A percentile compares a stretch with the other conserved stretches of the same genome.
Evolutionary conservation across 2,888 invertebrate species (phyloP).

Genomic region (Hoplodrina ambigua): DNA sequence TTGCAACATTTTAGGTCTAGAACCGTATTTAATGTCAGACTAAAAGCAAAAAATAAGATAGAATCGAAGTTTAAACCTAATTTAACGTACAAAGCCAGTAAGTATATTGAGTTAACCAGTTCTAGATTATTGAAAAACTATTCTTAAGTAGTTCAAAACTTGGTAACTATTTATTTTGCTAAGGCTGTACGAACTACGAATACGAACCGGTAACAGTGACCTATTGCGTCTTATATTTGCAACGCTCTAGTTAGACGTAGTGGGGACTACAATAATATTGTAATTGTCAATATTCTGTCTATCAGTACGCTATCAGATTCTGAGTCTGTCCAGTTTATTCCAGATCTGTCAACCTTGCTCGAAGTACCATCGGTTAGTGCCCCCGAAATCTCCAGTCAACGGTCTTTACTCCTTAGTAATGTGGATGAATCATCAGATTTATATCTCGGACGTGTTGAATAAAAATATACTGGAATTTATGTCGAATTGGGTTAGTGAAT

Average conservation of each 20-base stretch:
- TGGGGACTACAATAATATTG: slow-evolving; percentile 10
- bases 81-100: slow-evolving; percentile 25
- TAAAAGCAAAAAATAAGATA: slow-evolving; percentile 8
- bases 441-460: slow-evolving; percentile 56
- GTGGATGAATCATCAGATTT: slow-evolving; percentile 68
- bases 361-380: slow-evolving; percentile 53
- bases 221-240: slow-evolving; percentile 23
- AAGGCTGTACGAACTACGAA: neutral
- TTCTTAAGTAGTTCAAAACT: slow-evolving; percentile 3
- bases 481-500: slow-evolving; percentile 59
- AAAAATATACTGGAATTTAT: slow-evolving; percentile 59
- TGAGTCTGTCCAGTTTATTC: slow-evolving; percentile 42
- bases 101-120: slow-evolving; percentile 21
- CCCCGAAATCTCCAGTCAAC: slow-evolving; percentile 50
- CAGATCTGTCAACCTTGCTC: slow-evolving; percentile 54
- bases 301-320: slow-evolving; percentile 35
- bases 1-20: slow-evolving; percentile 6
- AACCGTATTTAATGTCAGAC: slow-evolving; percentile 4
- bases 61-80: slow-evolving; percentile 30
- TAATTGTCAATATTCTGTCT: slow-evolving; percentile 33
- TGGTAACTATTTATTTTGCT: neutral
- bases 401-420: slow-evolving; percentile 54
- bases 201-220: slow-evolving; percentile 4
- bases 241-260: slow-evolving; percentile 19
- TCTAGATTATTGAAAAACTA: slow-evolving; percentile 23